Conservation (phyloP, 2,888 invertebrate genomes). For the Koerneria pararmatus region DNA sequence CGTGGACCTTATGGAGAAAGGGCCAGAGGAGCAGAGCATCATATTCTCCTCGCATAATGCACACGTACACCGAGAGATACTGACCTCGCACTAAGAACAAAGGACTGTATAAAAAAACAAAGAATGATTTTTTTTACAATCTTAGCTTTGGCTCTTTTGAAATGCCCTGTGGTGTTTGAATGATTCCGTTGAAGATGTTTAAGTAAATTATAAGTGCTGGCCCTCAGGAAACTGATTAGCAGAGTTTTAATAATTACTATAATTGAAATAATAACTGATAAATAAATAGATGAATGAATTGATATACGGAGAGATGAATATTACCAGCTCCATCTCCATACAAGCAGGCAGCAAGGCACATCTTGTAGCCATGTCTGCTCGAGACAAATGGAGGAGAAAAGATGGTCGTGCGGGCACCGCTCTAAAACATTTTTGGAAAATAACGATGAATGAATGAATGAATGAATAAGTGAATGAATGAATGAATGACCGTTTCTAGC, state of each 20-base stretch:
- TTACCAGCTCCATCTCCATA: conserved; percentile 52
- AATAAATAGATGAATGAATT: too few species aligned
- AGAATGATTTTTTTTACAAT: neutral
- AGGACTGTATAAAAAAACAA: neutral
- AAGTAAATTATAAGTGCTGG: too few species aligned
- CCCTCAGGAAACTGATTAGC: too few species aligned
- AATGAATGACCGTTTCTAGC: neutral
- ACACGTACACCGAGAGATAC: conserved; percentile 88
- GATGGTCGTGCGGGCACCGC: conserved; percentile 58
- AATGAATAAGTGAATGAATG: too few species aligned
- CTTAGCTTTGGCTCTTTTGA: neutral
- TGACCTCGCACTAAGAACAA: conserved; percentile 66
- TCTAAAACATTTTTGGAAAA: too few species aligned
- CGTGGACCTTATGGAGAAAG: conserved; percentile 78
- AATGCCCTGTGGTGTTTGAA: neutral
- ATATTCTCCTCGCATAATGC: conserved; percentile 87
- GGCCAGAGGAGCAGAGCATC: conserved; percentile 92
- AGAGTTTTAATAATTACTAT: too few species aligned
- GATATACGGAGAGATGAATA: too few species aligned
- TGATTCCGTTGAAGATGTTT: neutral
- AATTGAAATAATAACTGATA: too few species aligned
- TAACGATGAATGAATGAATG: too few species aligned
- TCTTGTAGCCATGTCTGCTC: conserved; percentile 61
- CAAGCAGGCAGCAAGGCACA: conserved; percentile 60
- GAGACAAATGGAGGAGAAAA: conserved; percentile 61